Percentiles rank a stretch among this genome's conserved stretches.
Evolutionary conservation across 2,888 invertebrate genomes (phyloP).

Genomic region (Epicampocera succincta): DNA sequence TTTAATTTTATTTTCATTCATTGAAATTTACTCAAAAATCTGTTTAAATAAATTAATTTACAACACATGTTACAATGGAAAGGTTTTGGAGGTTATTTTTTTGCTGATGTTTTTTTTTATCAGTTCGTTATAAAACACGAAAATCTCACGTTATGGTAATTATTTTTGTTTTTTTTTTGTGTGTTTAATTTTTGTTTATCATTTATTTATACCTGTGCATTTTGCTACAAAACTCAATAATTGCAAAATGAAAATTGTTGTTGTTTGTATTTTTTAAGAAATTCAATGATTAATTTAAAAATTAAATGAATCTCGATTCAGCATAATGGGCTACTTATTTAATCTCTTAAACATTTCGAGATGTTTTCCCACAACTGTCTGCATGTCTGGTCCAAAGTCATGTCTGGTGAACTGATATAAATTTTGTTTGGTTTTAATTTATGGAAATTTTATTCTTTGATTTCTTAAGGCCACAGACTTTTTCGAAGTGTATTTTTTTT

Average conservation of each 20-base stretch:
- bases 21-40: conserved; percentile 1
- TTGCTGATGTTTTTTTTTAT: conserved; percentile 19
- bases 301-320: not conserved
- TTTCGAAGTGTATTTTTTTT: not conserved
- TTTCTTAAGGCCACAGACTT: not conserved
- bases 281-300: conserved; percentile 18
- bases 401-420: not conserved
- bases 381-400: not conserved
- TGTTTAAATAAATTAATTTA: conserved; percentile 10
- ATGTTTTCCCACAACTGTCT: conserved; percentile 43
- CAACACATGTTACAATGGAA: conserved; percentile 33
- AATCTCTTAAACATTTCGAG: not conserved
- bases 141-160: conserved; percentile 63
- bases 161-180: conserved; percentile 40
- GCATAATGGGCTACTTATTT: not conserved
- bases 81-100: conserved; percentile 42
- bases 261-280: not conserved
- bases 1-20: not conserved
- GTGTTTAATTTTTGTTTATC: conserved; percentile 30
- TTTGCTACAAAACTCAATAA: not conserved
- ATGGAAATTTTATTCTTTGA: conserved; percentile 25
- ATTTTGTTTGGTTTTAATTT: conserved; percentile 13
- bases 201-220: not conserved
- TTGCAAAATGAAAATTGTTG: conserved; percentile 10
- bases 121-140: conserved; percentile 48